Base-by-base conservation (phyloP, 2,797 vertebrate species). In the Anisognathus igniventris region DNA sequence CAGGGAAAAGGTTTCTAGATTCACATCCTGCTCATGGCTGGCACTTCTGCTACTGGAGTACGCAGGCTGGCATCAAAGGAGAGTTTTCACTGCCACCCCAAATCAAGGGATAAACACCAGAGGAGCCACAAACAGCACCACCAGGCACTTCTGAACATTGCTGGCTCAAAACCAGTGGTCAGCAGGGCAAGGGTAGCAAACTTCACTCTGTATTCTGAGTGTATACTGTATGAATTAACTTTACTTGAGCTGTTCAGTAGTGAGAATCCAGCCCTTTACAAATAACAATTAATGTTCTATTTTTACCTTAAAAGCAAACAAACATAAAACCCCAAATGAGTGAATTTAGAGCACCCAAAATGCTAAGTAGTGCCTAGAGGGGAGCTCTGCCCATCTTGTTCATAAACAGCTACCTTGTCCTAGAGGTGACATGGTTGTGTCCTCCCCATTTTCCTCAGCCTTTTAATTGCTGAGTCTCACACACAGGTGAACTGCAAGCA, bases 211-310 rank as follows among this genome's bases (percentile, higher is more conserved):
- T 70, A 70, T 83, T 86, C 95, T 57, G 90, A 89, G 73, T 84
- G 66, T 96, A 92, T 88, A 48, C 44, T 47, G 53, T 72, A 48
- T 37, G 62, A 85, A 85, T 79, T 80, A 86, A 92, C 47, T 92
- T 91, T 9, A 79, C 56, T 73, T 71, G 57, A 45, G 53, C 74
- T 81, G 42, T 23, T 70, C 75, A 33, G 48, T 7, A 67, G 70
- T 9, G 35, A 91, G 75, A 75, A 89, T 78, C 53, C 65, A 93
- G 40, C 42, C 73, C 45, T 95, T 93, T 61, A 64, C 50, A 96
- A 93, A 78, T 74, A 94, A 75, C 74, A 91, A 90, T 91, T 83
- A 90, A 90, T 54, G 66, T 45, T 91, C 94, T 91, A 84, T 91
- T 86, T 93, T 88, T 83, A 47, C 77, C 57, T 65, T 88, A 44